Conservation (phyloP, 2,113 vertebrate genomes). For the Clinocottus analis region DNA sequence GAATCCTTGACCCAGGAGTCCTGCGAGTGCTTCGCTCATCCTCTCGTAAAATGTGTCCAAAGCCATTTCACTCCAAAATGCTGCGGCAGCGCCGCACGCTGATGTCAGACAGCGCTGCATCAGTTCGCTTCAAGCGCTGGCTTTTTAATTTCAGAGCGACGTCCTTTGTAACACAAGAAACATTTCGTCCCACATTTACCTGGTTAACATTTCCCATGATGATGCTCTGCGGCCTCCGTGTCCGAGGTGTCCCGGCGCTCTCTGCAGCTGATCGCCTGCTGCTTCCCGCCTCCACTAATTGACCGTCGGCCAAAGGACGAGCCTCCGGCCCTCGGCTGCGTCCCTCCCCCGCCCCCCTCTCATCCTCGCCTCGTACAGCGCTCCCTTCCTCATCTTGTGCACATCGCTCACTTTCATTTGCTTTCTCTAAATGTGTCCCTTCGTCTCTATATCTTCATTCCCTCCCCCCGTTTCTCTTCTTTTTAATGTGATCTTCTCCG, state of each 20-base stretch:
- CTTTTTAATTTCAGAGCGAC: background rate
- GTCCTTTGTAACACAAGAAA: constrained; percentile 20
- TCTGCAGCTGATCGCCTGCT: constrained; percentile 54
- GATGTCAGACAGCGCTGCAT: background rate
- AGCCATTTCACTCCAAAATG: background rate
- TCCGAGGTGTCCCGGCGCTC: constrained; percentile 64
- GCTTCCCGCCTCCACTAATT: constrained; percentile 66
- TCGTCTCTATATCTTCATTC: constrained; percentile 18
- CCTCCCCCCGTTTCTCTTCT: constrained; percentile 23
- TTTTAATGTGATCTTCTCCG: constrained; percentile 21
- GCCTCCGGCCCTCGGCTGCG: constrained; percentile 44
- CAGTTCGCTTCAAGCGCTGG: background rate
- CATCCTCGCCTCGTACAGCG: constrained; percentile 38
- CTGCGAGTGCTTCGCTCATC: background rate
- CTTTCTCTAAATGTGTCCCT: constrained; percentile 23
- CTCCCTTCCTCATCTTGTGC: constrained; percentile 15
- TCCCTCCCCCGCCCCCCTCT: constrained; percentile 39
- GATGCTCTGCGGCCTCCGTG: constrained; percentile 42
- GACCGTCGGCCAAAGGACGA: constrained; percentile 72
- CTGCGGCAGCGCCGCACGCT: background rate
- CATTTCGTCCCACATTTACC: constrained; percentile 19
- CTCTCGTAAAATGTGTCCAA: background rate
- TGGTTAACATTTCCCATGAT: constrained; percentile 56
- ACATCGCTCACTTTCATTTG: constrained; percentile 34
- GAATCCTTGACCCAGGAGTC: background rate